These are phyloP conservation scores for Melitaea athalia DNA, from an alignment of 2,888 invertebrate genomes.

Conservation along the genomic window DNA sequence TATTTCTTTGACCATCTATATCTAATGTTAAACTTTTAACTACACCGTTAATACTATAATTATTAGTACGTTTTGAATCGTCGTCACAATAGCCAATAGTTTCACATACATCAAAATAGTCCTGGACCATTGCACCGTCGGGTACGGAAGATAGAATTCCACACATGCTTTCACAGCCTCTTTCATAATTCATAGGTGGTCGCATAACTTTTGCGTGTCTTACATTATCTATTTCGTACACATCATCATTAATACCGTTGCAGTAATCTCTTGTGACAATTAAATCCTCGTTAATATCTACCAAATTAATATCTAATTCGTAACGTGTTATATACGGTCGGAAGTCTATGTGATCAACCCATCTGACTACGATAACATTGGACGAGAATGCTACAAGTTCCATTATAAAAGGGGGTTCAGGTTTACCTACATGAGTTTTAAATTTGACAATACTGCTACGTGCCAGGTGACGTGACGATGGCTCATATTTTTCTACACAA, in stretches of 20 bases:
- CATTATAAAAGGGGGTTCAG: constrained; percentile 68
- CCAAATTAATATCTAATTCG: constrained; percentile 62
- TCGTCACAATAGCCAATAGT: constrained; percentile 52
- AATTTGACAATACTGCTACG: constrained; percentile 65
- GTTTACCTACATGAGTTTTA: constrained; percentile 63
- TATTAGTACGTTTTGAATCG: constrained; percentile 51
- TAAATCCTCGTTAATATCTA: constrained; percentile 56
- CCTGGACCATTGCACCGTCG: constrained; percentile 60
- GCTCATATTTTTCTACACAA: constrained; percentile 67
- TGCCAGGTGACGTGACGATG: constrained; percentile 49
- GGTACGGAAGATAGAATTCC: constrained; percentile 60
- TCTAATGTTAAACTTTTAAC: constrained; percentile 56
- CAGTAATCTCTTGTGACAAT: constrained; percentile 59
- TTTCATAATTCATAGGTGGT: constrained; percentile 64
- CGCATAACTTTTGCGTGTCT: constrained; percentile 64
- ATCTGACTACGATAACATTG: constrained; percentile 57
- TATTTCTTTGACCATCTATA: constrained; percentile 50
- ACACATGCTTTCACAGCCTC: constrained; percentile 67
- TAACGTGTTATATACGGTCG: constrained; percentile 58
- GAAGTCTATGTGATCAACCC: constrained; percentile 71
- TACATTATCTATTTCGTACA: constrained; percentile 54
- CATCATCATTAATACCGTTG: constrained; percentile 44
- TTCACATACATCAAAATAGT: constrained; percentile 65
- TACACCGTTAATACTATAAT: constrained; percentile 53
- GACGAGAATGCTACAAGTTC: constrained; percentile 62